Base-by-base conservation (phyloP, 2,113 vertebrate genomes). In the Oreocharis arfaki region DNA sequence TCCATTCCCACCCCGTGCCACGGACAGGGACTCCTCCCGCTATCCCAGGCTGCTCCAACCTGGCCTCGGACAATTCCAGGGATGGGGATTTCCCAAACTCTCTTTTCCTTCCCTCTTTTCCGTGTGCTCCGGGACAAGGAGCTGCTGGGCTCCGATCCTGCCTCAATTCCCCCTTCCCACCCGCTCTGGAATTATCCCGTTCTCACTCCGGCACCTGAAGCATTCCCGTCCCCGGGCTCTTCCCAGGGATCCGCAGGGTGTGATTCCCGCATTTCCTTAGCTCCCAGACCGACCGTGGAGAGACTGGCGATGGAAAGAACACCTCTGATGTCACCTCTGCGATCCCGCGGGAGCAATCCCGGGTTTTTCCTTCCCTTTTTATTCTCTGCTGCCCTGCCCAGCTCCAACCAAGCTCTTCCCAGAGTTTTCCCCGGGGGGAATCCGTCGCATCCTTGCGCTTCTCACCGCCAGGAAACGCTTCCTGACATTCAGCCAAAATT, bases 241-340 rank as follows among this genome's bases (percentile, higher is more conserved):
- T 93, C 89, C 86, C 81, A 69, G 47, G 41, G 69, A 82, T 79
- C 37, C 15, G 0, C 18, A 80, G 86, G 89, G 86, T 16, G 47
- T 65, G 63, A 74, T 42, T 73, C 81, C 49, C 47, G 46, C 47
- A 5, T 93, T 95, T 90, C 90, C 15, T 10, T 44, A 0, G 0
- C 10, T 2, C 79, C 81, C 70, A 70, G 79, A 33, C 71, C 9
- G 91, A 55, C 33, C 73, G 12, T 1, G 2, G 68, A 78, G 80
- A 89, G 84, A 41, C 87, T 65, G 63, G 73, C 59, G 87, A 59
- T 94, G 96, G 90, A 95, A 97, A 95, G 77, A 97, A 90, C 85
- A 84, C 76, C 92, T 88, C 61, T 96, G 96, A 97, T 93, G 71
- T 97, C 93, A 95, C 39, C 78, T 56, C 46, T 50, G 67, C 16